A percentile compares a stretch with the other conserved stretches of the same genome.
Conservation (phyloP, 2,797 vertebrate species). For the Sebastes reedi region DNA sequence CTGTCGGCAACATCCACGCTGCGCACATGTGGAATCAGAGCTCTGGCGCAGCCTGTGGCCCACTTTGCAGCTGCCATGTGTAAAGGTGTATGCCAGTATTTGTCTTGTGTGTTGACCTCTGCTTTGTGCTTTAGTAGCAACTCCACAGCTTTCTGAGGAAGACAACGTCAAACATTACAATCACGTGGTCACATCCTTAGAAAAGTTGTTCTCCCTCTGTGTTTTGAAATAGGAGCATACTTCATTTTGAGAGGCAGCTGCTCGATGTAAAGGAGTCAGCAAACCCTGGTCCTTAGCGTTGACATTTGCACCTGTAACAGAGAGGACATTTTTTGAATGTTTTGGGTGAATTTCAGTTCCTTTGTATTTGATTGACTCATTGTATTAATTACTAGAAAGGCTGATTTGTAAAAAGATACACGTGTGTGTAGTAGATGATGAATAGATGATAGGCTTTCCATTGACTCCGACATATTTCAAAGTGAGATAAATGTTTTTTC, state of each 20-base stretch:
- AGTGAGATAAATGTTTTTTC: background rate
- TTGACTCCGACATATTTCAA: background rate
- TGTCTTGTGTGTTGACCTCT: conserved; percentile 90
- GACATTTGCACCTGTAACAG: conserved; percentile 89
- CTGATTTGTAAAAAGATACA: background rate
- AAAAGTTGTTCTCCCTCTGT: background rate
- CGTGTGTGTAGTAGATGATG: background rate
- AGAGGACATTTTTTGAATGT: background rate
- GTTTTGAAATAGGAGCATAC: conserved; percentile 65
- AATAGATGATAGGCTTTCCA: background rate
- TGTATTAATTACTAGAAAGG: background rate
- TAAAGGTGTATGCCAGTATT: conserved; percentile 93
- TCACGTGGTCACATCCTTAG: background rate
- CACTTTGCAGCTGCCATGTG: conserved; percentile 94
- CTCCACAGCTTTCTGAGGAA: conserved; percentile 87
- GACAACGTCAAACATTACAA: background rate
- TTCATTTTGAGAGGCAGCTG: conserved; percentile 93
- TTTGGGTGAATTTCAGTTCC: background rate
- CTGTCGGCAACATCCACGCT: conserved; percentile 89
- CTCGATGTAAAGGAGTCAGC: conserved; percentile 94
- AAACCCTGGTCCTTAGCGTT: conserved; percentile 93
- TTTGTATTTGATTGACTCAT: background rate
- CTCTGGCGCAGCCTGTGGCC: conserved; percentile 88
- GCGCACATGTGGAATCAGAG: conserved; percentile 87
- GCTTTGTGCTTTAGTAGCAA: conserved; percentile 90